These are phyloP conservation scores for Cydia amplana DNA, from an alignment of 1,140 invertebrate genomes.

Conservation along the genomic window DNA sequence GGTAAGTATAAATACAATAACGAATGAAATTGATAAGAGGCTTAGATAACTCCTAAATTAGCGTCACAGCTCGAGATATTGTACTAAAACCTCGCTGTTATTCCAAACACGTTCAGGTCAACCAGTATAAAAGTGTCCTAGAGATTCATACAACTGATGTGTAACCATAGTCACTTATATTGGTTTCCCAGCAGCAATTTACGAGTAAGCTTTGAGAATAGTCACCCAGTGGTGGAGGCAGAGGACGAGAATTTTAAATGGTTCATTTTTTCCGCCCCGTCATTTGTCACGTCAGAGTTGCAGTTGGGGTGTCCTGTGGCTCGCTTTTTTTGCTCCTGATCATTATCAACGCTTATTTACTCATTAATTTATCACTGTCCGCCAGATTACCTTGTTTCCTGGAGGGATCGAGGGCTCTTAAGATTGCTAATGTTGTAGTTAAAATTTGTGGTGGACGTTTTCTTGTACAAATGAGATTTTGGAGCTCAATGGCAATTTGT, in stretches of 20 bases:
- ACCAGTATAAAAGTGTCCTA: not conserved
- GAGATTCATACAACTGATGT: not conserved
- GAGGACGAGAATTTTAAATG: conserved; percentile 48
- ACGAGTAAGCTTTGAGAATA: not conserved
- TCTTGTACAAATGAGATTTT: not conserved
- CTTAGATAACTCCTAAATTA: conserved; percentile 29
- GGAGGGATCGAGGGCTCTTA: conserved; percentile 42
- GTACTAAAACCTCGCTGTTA: conserved; percentile 8
- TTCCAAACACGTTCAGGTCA: not conserved
- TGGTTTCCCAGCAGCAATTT: not conserved
- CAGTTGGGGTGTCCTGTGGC: conserved; percentile 33
- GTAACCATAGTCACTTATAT: not conserved
- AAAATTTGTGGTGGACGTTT: not conserved
- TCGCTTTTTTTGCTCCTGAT: conserved; percentile 55
- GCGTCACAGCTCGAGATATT: conserved; percentile 25
- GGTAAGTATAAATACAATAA: conserved; percentile 13
- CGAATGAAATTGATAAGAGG: conserved; percentile 20
- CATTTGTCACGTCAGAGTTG: conserved; percentile 49
- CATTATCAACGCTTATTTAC: conserved; percentile 69
- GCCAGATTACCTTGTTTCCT: conserved; percentile 61
- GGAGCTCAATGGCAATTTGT: not conserved
- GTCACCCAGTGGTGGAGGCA: conserved; percentile 35
- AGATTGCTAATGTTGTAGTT: conserved; percentile 21
- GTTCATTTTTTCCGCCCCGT: conserved; percentile 49
- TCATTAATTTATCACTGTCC: conserved; percentile 71